Conservation (phyloP, 2,113 vertebrate species). For the Onychostoma macrolepis region DNA sequence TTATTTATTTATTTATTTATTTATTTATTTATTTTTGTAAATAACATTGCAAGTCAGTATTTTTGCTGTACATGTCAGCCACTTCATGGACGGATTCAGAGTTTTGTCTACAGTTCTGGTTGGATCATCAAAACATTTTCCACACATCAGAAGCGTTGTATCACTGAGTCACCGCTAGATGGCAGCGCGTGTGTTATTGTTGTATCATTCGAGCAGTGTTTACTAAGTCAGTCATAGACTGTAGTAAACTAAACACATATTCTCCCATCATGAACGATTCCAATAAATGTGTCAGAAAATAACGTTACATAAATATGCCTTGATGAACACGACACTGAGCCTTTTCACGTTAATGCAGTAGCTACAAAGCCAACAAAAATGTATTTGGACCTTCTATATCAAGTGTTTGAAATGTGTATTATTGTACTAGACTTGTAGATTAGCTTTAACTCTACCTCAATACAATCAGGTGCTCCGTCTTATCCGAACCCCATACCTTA, state of each 20-base stretch:
- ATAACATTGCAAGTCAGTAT: not conserved
- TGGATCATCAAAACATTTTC: not conserved
- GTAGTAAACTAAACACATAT: constrained; percentile 19
- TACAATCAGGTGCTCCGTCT: not conserved
- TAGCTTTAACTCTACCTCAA: not conserved
- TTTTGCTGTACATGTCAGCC: not conserved
- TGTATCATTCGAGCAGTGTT: not conserved
- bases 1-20: not conserved
- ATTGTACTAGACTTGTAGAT: not conserved
- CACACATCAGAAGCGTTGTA: not conserved
- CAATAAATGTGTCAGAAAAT: not conserved
- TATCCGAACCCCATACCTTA: not conserved
- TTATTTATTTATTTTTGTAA: no score
- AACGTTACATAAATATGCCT: not conserved
- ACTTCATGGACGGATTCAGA: not conserved
- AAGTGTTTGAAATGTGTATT: not conserved
- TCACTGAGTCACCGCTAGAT: not conserved
- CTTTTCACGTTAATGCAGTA: not conserved
- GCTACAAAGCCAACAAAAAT: no score
- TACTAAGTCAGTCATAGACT: not conserved
- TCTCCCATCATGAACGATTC: not conserved
- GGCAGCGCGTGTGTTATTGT: not conserved
- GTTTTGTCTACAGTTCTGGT: not conserved
- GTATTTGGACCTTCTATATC: not conserved
- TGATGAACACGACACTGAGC: not conserved